These are phyloP conservation scores for Porites rus DNA, from an alignment of 92 coral and sea anemone genomes.

Conservation along the genomic window DNA sequence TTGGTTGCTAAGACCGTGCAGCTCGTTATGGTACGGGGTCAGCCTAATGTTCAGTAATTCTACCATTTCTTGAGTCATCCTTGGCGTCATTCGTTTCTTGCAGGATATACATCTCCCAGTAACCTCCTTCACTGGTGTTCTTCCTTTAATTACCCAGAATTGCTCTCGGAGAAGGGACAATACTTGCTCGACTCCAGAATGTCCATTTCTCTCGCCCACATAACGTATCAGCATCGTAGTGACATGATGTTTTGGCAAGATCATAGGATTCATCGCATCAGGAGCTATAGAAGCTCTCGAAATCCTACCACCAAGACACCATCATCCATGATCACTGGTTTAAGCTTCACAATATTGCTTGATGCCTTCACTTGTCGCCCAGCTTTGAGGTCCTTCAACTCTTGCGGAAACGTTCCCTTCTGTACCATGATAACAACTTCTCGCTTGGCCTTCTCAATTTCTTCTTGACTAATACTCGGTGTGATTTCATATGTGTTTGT, in stretches of 20 bases:
- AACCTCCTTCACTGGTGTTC: slow-evolving; percentile 14
- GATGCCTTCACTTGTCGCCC: slow-evolving; percentile 39
- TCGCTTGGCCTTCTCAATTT: slow-evolving; percentile 52
- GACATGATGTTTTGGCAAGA: slow-evolving; percentile 35
- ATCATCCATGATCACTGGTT: slow-evolving; percentile 50
- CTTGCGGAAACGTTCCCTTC: slow-evolving; percentile 38
- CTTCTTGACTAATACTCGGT: slow-evolving; percentile 26
- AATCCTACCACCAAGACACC: slow-evolving; percentile 40
- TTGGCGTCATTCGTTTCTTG: slow-evolving; percentile 32
- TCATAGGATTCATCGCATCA: slow-evolving; percentile 60
- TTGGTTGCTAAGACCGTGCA: too few relatives aligned
- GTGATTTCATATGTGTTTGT: neutral
- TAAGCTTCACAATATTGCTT: slow-evolving; percentile 40
- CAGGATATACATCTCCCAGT: neutral
- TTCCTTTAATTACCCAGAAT: slow-evolving; percentile 36
- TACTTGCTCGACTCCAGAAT: slow-evolving; percentile 66
- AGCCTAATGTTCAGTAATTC: slow-evolving; percentile 53
- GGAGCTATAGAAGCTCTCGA: slow-evolving; percentile 50
- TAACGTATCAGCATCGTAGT: slow-evolving; percentile 35
- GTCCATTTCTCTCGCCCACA: slow-evolving; percentile 44
- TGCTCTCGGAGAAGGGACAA: slow-evolving; percentile 21
- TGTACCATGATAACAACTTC: slow-evolving; percentile 39
- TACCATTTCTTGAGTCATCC: slow-evolving; percentile 41
- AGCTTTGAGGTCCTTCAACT: slow-evolving; percentile 31
- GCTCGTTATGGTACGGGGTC: slow-evolving; percentile 49